Evolutionary conservation across 2,797 vertebrate species (phyloP).

Genomic region (Pseudomugil tenellus): DNA sequence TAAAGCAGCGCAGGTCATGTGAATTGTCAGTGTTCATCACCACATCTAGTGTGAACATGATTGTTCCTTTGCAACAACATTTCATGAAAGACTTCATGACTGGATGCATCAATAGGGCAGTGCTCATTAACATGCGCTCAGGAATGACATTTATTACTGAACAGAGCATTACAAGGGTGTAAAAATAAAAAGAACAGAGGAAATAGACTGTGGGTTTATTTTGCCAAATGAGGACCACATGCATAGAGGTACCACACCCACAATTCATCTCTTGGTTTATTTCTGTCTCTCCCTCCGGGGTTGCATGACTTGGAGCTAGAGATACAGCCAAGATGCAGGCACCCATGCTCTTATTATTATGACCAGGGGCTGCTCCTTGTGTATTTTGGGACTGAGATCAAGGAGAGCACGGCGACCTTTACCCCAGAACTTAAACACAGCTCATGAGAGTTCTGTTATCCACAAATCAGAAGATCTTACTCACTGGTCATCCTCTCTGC

Average conservation of each 20-base stretch:
- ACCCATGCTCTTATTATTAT: conserved; percentile 42
- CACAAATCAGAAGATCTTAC: conserved; percentile 58
- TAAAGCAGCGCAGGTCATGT: conserved; percentile 63
- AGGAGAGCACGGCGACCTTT: conserved; percentile 52
- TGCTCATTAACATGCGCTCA: conserved; percentile 13
- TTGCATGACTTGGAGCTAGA: conserved; percentile 44
- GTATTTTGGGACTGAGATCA: conserved; percentile 50
- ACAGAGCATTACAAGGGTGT: conserved; percentile 29
- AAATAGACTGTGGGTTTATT: conserved; percentile 33
- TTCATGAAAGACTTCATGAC: conserved; percentile 53
- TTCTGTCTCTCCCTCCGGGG: conserved; percentile 41
- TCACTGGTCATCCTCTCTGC: conserved; percentile 34
- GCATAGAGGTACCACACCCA: conserved; percentile 55
- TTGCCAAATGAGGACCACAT: conserved; percentile 61
- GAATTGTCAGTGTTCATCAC: conserved; percentile 73
- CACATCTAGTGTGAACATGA: conserved; percentile 31
- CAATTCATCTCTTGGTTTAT: conserved; percentile 35
- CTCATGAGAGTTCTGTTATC: conserved; percentile 40
- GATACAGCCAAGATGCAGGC: conserved; percentile 58
- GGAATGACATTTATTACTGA: conserved; percentile 35
- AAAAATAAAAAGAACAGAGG: conserved; percentile 18
- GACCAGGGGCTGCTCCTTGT: conserved; percentile 41
- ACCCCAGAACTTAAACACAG: conserved; percentile 46
- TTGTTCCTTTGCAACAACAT: conserved; percentile 58
- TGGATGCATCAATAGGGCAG: conserved; percentile 42